Base-by-base conservation (phyloP, 2,797 vertebrate species). In the Rhinophrynus dorsalis region DNA sequence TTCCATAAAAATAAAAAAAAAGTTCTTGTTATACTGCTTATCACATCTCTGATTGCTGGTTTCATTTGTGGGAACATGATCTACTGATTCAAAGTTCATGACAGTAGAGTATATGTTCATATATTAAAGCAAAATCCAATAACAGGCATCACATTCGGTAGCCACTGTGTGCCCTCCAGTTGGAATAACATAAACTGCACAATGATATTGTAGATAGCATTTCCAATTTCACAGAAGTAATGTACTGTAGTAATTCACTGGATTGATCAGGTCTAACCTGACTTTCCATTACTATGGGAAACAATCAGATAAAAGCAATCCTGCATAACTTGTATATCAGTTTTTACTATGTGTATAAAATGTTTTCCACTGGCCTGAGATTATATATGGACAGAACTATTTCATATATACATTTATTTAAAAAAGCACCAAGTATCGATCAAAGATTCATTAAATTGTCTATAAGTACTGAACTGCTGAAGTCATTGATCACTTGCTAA, bases 261-360 rank as follows among this genome's bases (percentile, higher is more conserved):
- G 35, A 35, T 20, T 54, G 67, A 58, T 69, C 54, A 27, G 20
- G 30, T 48, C 47, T 32, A 54, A 42, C 57, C 30, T 9, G 26
- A 69, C 60, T 69, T 61, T 61, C 67, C 59, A 69, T 69, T 69
- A 69, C 67, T 69, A 40, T 69, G 37, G 30, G 26, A 45, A 54
- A 67, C 42, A 17, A 61, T 61, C 47, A 69, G 67, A 69, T 69
- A 61, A 61, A 60, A 44, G 51, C 38, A 17, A 58, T 48, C 65
- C 58, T 67, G 57, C 67, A 52, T 61, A 54, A 56, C 56, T 32
- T 52, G 45, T 61, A 54, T 61, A 54, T 69, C 56, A 61, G 37
- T 20, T 32, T 61, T 57, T 61, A 52, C 55, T 60, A 44, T 51
- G 52, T 21, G 13, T 68, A 21, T 60, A 61, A 60, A 68, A 44